Evolutionary conservation across 2,797 vertebrate species (phyloP).

Genomic region (Mus caroli): DNA sequence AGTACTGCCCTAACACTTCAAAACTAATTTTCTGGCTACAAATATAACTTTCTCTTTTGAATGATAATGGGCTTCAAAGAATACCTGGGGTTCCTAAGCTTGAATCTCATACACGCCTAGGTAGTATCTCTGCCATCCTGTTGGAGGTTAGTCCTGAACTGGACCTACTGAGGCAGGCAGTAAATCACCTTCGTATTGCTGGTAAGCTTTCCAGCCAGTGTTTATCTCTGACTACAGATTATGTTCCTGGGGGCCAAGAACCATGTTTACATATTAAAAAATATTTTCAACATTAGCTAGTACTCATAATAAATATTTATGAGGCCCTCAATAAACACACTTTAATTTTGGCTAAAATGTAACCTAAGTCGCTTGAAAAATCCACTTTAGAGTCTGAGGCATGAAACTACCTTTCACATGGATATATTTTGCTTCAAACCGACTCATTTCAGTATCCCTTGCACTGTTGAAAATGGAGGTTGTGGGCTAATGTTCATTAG

Average conservation of each 20-base stretch:
- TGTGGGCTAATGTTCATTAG: conserved; percentile 30
- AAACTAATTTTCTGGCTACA: conserved; percentile 50
- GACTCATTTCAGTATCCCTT: background rate
- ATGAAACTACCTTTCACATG: background rate
- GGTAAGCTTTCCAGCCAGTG: conserved; percentile 17
- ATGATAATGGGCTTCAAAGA: conserved; percentile 51
- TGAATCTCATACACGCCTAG: background rate
- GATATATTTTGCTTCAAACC: conserved; percentile 32
- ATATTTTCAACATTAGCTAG: conserved; percentile 57
- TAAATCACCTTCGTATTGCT: conserved; percentile 42
- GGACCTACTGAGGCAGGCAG: background rate
- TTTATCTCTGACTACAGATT: conserved; percentile 54
- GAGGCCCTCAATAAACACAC: conserved; percentile 48
- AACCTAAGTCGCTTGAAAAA: conserved; percentile 52
- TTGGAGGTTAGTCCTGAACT: conserved; percentile 38
- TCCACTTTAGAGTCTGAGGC: conserved; percentile 42
- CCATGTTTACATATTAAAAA: background rate
- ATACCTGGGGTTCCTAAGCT: conserved; percentile 27
- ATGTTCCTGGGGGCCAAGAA: conserved; percentile 39
- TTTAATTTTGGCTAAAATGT: conserved; percentile 65
- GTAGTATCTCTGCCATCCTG: background rate
- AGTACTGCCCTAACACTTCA: background rate
- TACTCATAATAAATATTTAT: conserved; percentile 72
- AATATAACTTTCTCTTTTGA: conserved; percentile 47
- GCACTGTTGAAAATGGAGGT: background rate